A percentile compares a stretch with the other conserved stretches of the same genome.
phyloP scores from a whole-genome alignment of 2,888 invertebrate genomes.

The Acheta domesticus region DNA sequence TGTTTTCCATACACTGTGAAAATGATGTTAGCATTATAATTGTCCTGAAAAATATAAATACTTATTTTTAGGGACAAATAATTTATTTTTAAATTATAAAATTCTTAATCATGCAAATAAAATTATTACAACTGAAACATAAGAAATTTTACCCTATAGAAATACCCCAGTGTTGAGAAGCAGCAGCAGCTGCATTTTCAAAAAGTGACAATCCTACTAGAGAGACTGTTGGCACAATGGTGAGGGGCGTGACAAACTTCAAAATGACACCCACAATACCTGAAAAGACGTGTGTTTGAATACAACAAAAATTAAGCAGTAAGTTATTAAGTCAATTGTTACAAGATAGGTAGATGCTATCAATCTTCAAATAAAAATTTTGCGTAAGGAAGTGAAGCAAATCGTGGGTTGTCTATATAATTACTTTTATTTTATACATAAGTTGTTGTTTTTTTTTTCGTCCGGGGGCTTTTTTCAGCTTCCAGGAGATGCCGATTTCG shows the following conservation, averaged over 20 bases:
- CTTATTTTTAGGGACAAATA: not conserved
- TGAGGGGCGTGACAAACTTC: conserved; percentile 74
- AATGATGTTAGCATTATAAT: conserved; percentile 71
- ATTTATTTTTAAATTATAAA: not conserved
- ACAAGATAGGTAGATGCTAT: too few relatives aligned
- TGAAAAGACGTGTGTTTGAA: conserved; percentile 36
- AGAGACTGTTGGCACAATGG: conserved; percentile 79
- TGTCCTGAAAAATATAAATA: conserved; percentile 54
- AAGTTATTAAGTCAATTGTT: not conserved
- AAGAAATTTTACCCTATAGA: conserved; percentile 64
- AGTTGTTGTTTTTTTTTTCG: too few relatives aligned
- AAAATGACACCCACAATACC: conserved; percentile 74
- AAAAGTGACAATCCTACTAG: conserved; percentile 80
- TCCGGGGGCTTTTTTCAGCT: too few relatives aligned
- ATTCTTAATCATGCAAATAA: not conserved
- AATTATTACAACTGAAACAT: not conserved
- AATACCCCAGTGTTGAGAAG: conserved; percentile 80
- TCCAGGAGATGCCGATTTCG: too few relatives aligned
- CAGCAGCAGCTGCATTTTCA: conserved; percentile 75
- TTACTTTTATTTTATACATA: too few relatives aligned
- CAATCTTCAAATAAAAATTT: too few relatives aligned
- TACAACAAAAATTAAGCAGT: not conserved
- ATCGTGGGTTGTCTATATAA: too few relatives aligned
- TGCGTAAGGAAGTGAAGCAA: too few relatives aligned
- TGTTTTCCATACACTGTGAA: conserved; percentile 72